phyloP scores from a whole-genome alignment of 2,888 invertebrate species.

The Drosophila glabriapex region DNA sequence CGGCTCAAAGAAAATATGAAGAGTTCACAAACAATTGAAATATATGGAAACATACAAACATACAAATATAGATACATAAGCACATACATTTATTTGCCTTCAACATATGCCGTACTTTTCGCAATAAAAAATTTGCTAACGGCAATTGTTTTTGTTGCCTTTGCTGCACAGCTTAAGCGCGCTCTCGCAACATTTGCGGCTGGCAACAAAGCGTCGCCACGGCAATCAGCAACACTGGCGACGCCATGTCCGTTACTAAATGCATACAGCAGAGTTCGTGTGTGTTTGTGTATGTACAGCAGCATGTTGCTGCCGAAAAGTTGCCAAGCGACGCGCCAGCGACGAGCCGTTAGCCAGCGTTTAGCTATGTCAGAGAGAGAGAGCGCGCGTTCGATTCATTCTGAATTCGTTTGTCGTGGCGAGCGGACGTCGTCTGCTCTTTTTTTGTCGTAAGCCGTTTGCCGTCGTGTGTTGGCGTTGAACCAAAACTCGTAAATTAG shows the following conservation, averaged over 20 bases:
- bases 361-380: constrained; percentile 30
- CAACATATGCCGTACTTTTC: not conserved
- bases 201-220: constrained; percentile 21
- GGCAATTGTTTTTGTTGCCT: constrained; percentile 2
- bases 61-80: not conserved
- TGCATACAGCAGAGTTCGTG: not conserved
- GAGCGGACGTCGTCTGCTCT: constrained; percentile 49
- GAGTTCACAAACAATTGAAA: not conserved
- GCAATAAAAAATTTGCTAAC: constrained; percentile 1
- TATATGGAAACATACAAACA: not conserved
- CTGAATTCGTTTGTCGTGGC: constrained; percentile 61
- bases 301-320: constrained; percentile 30
- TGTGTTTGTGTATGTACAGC: not conserved
- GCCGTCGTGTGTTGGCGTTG: constrained; percentile 40
- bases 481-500: constrained; percentile 38
- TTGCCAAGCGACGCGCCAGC: constrained; percentile 16
- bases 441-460: constrained; percentile 24
- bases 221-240: not conserved
- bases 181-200: constrained; percentile 37
- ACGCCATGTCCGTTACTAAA: constrained; percentile 7
- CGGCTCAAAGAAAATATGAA: not conserved
- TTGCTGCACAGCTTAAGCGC: constrained; percentile 3
- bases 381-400: constrained; percentile 45
- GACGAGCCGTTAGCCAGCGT: constrained; percentile 6
- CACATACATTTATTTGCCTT: not conserved